Evolutionary conservation across 2,797 vertebrate species (phyloP), one percentile per base, ranked within the genome.

Genomic region (Graptemys geographica): DNA sequence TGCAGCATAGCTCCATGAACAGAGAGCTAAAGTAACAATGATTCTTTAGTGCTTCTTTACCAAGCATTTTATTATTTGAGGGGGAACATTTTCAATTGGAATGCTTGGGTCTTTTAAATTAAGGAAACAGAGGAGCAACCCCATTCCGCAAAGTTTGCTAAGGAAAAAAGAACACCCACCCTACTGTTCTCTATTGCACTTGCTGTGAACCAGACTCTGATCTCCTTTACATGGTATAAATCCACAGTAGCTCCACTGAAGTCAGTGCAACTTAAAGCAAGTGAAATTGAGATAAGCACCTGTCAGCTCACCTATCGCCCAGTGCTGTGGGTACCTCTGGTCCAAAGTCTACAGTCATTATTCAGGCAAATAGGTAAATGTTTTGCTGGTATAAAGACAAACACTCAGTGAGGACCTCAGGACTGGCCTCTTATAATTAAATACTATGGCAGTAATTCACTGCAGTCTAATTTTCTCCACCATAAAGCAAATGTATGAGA

Each of bases 251-350:
- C 69, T 3, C 91, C 90, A 78, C 28, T 86, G 92, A 83, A 95
- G 92, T 92, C 96, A 92, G 6, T 1, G 82, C 87, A 90, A 96
- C 69, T 94, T 93, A 94, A 94, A 95, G 82, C 88, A 94, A 90
- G 92, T 83, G 88, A 94, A 18, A 90, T 15, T 89, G 95, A 94
- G 94, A 62, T n/a, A 86, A 95, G 52, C 10, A 62, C 90, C 57
- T 93, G 69, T 55, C 13, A 0, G 65, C 18, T 87, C 96, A 95
- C 81, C 87, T 44, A 13, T 10, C 16, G 56, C 87, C 11, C 83
- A 65, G 81, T 41, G 12, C 23, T 86, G 9, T 72, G 91, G 5
- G 3, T 7, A 19, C 21, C 8, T 72, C 69, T 72, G 69, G 21
- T 41, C 37, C n/a, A 23, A 41, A 72, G 69, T 37, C 69, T 41